phyloP scores from a whole-genome alignment of 2,888 invertebrate species.

The Ceraclea dissimilis region DNA sequence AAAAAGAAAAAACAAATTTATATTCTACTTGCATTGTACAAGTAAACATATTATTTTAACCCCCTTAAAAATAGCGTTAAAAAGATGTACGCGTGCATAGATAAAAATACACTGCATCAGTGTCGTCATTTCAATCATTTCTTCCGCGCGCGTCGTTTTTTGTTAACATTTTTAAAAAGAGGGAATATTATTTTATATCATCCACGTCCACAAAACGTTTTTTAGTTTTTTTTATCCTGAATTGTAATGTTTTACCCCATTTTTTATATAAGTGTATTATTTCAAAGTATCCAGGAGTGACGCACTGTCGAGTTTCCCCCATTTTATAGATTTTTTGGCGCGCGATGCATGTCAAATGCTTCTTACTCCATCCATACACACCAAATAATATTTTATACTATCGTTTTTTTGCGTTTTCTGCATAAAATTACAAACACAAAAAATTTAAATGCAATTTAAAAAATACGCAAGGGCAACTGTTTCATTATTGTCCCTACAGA shows the following conservation, averaged over 20 bases:
- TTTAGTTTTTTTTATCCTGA: slow-evolving; percentile 12
- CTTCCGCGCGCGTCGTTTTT: slow-evolving; percentile 22
- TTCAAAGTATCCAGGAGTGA: slow-evolving; percentile 9
- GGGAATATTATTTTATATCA: slow-evolving; percentile 13
- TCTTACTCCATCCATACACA: not conserved
- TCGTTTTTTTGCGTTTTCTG: slow-evolving; percentile 11
- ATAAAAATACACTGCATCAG: slow-evolving; percentile 22
- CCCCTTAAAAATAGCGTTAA: slow-evolving; percentile 13
- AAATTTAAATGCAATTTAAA: slow-evolving; percentile 13
- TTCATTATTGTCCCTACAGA: slow-evolving; percentile 2
- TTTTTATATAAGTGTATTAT: slow-evolving; percentile 6
- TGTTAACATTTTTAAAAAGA: slow-evolving; percentile 19
- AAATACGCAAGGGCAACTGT: slow-evolving; percentile 12
- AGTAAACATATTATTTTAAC: slow-evolving; percentile 16
- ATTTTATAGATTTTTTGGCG: slow-evolving; percentile 11
- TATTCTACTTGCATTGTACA: slow-evolving; percentile 12
- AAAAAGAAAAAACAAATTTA: slow-evolving; percentile 20
- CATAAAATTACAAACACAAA: slow-evolving; percentile 13
- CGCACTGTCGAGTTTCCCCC: slow-evolving; percentile 11
- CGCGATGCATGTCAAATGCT: slow-evolving; percentile 21
- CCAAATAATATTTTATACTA: slow-evolving; percentile 10
- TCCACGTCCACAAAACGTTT: slow-evolving; percentile 13
- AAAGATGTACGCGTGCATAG: slow-evolving; percentile 23
- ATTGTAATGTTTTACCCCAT: slow-evolving; percentile 11
- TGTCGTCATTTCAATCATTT: slow-evolving; percentile 25